Evolutionary conservation across 30 jellyfish, hydroid and myxozoan genomes (phyloP), one percentile per base, ranked within the genome.

Genomic region (Aurelia sp.): DNA sequence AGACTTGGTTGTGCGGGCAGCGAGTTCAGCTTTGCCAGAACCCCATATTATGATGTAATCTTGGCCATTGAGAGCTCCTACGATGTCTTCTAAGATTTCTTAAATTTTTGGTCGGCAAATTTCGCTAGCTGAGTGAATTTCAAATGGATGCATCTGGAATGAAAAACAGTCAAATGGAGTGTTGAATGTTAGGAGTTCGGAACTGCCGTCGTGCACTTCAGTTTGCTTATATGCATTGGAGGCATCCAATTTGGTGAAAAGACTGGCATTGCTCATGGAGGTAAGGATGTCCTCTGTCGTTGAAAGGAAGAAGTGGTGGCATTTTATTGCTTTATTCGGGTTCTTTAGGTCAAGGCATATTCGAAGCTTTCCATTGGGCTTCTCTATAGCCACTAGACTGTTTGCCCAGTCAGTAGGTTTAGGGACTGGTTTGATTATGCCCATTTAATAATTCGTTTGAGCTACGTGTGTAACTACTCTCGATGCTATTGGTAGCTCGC

Each of bases 301-400:
- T n/a, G n/a, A n/a, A n/a, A n/a, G n/a, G n/a, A n/a, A n/a, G 75
- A 72, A 66, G 58, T 83, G 96, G 33, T 86, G 86, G 76, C 88
- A 90, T 22, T 85, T 71, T 17, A 86, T 61, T 35, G 85, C 96
- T 64, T 58, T 66, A 62, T 90, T 86, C 51, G 74, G 94, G 47
- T 57, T 62, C 13, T 47, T 67, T 30, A 92, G 95, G 77, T 90
- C 98, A 3, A 85, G 73, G 79, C 98, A 90, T 18, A 93, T 58
- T 59, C 97, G 82, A 20, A 93, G 97, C 64, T 65, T 79, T 27
- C 98, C 97, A 85, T 84, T 84, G 17, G 96, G 84, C 59, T 91
- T 87, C 31, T 86, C 71, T 12, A 47, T 88, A 2, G 72, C 62
- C 17, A 86, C 98, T 13, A 91, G 57, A 48, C 80, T 88, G 47